Base-by-base conservation (phyloP, 2,888 invertebrate species). In the Sphecodes monilicornis region DNA sequence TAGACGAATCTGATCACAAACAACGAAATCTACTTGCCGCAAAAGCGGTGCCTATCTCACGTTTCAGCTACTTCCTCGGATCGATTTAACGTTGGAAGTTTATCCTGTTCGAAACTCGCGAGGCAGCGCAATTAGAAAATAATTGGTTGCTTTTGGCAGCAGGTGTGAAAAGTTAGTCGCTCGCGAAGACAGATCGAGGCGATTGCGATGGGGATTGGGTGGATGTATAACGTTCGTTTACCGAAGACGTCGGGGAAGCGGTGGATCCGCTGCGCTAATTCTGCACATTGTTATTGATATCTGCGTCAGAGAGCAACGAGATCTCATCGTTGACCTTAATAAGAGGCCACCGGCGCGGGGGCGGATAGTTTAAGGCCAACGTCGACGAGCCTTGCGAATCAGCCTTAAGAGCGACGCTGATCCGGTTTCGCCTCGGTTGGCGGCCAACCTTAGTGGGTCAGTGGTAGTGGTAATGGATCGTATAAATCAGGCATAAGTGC, bases 401-500 rank as follows among this genome's bases (percentile, higher is more conserved):
- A 69, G 76, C 76, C 72, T 86, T 86, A 85, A 82, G 72, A 79
- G 79, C 75, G 16, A 11, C 78, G 26, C 68, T 39, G 82, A 79
- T 78, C 86, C 46, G 78, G 66, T 57, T 54, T 80, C 69, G 18
- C 57, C 32, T 81, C 66, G 81, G 81, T 70, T 86, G 76, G 82
- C 77, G 71, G 85, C 32, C 43, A 46, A 64, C 66, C 77, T 82
- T 80, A 83, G 71, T 86, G 74, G 86, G 83, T 86, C 86, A 78
- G 57, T 83, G 80, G 50, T 80, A 77, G 82, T 72, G 82, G 79
- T 86, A 86, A 86, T 86, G 83, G 86, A 76, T 86, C 80, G 86
- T 83, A 86, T 86, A 86, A 86, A 86, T 86, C 86, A 86, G 83
- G 77, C 80, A 86, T 86, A 86, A 86, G 86, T 83, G 86, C 68